Evolutionary conservation across 2,888 invertebrate genomes (phyloP), one percentile per base, ranked within the genome.

Genomic region (Catocala nupta): DNA sequence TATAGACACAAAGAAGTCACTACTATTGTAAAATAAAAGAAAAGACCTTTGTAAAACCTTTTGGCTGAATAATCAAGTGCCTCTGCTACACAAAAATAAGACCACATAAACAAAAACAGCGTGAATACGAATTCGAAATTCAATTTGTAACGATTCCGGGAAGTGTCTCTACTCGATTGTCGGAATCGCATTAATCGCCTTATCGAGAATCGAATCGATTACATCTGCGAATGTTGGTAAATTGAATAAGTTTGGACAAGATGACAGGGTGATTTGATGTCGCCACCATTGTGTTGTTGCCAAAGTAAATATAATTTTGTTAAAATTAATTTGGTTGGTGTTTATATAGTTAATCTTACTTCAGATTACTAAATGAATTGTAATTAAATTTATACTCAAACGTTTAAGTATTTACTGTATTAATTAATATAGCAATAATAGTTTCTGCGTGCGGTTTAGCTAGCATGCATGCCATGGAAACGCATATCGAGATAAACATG

Each of bases 161-260:
- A 65, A 78, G 66, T 68, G 54, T 59, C 55, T 47, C 56, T 34
- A 64, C 59, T 70, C 70, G 64, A 70, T 66, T 59, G 39, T 44
- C 36, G 47, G 48, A 68, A 65, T 74, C 62, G 55, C 63, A 74
- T 72, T 79, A 78, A 78, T 72, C 73, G 71, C 60, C 70, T 79
- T 73, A 69, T 72, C 74, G 73, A 50, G 59, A 59, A 59, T 59
- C 55, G 54, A 80, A 74, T 73, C 78, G 78, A 81, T 78, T 77
- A 68, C 72, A 68, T 64, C 43, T 62, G 71, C 53, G 52, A 68
- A 68, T 74, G 68, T 77, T 68, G 71, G 77, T 72, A 81, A 83
- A 83, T 83, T 76, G 81, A 81, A 80, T 74, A 80, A 82, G 77
- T 83, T 81, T 75, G 60, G 75, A 79, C 72, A 75, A 76, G 73